Base-by-base conservation (phyloP, 2,888 invertebrate species). In the Myopa testacea region DNA sequence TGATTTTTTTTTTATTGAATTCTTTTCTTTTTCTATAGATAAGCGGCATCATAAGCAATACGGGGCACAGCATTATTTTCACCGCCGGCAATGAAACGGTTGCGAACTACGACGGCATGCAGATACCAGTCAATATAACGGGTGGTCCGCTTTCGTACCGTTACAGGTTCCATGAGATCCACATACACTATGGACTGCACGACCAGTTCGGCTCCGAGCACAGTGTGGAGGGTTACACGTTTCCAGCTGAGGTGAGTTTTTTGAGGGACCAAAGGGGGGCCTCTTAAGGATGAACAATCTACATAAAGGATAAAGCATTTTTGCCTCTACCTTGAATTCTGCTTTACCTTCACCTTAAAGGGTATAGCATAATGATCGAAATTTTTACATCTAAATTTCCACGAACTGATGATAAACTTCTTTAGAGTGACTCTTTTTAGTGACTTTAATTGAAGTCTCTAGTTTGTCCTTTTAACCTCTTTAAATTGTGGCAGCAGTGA, bases 151-250 rank as follows among this genome's bases (percentile, higher is more conserved):
- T 98, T 76, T 96, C 97, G 79, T 98, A 98, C 90, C 95, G 95
- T 86, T 98, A 98, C 90, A 95, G 96, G 90, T 96, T 98, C 88
- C 95, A 96, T 87, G 97, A 98, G 91, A 95, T 98, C 83, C 96
- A 98, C 90, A 93, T 98, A 86, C 98, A 98, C 90, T 98, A 97
- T 87, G 98, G 98, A 8, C 92, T 96, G 78, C 94, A 94, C 86
- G 97, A 98, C 90, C 95, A 95, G 87, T 94, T 94, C 84, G 99
- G 99, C 38, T 98, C 98, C 16, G 99, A 99, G 88, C 99, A 99
- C 90, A 96, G 96, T 78, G 96, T 99, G 86, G 97, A 97, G 87
- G 97, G 98, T 82, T 95, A 97, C 87, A 93, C 96, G 76, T 99
- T 99, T 90, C 98, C 99, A 10, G 98, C 98, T 76, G 99, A 99